A percentile compares a stretch with the other conserved stretches of the same genome.
These are phyloP conservation scores for Ptychoptera albimana DNA, from an alignment of 2,888 invertebrate genomes.

Conservation along the genomic window DNA sequence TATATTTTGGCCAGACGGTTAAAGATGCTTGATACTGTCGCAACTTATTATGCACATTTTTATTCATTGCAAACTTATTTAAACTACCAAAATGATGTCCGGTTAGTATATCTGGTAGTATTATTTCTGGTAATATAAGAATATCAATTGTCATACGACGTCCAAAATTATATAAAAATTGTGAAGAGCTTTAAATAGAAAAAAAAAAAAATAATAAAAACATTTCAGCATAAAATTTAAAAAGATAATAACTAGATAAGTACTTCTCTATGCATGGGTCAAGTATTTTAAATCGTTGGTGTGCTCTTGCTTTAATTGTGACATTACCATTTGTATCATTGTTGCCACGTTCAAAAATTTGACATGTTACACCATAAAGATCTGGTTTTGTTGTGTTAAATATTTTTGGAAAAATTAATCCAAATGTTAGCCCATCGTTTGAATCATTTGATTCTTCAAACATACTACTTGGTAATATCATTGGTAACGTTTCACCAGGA, in stretches of 20 bases:
- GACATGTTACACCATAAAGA: slow-evolving; percentile 29
- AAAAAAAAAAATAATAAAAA: not conserved
- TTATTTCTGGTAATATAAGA: slow-evolving; percentile 49
- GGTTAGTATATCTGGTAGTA: slow-evolving; percentile 37
- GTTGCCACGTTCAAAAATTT: slow-evolving; percentile 27
- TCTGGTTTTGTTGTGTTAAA: slow-evolving; percentile 12
- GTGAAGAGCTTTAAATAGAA: no score
- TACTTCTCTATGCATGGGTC: not conserved
- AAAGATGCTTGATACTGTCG: slow-evolving; percentile 32
- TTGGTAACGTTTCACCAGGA: slow-evolving; percentile 66
- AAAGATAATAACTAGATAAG: not conserved
- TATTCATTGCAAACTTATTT: slow-evolving; percentile 29
- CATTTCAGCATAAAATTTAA: not conserved
- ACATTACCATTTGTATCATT: slow-evolving; percentile 25
- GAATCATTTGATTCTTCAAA: slow-evolving; percentile 20
- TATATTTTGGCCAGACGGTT: slow-evolving; percentile 49
- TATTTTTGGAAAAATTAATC: slow-evolving; percentile 24
- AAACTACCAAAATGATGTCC: slow-evolving; percentile 32
- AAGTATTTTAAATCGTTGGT: slow-evolving; percentile 55
- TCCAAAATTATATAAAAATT: not conserved
- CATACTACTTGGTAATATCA: slow-evolving; percentile 37
- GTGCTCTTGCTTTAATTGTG: slow-evolving; percentile 55
- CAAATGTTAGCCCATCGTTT: slow-evolving; percentile 25
- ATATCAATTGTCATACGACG: slow-evolving; percentile 37
- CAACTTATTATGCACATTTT: slow-evolving; percentile 23